Conservation (phyloP, 2,888 invertebrate species). For the Tolmerus cingulatus region DNA sequence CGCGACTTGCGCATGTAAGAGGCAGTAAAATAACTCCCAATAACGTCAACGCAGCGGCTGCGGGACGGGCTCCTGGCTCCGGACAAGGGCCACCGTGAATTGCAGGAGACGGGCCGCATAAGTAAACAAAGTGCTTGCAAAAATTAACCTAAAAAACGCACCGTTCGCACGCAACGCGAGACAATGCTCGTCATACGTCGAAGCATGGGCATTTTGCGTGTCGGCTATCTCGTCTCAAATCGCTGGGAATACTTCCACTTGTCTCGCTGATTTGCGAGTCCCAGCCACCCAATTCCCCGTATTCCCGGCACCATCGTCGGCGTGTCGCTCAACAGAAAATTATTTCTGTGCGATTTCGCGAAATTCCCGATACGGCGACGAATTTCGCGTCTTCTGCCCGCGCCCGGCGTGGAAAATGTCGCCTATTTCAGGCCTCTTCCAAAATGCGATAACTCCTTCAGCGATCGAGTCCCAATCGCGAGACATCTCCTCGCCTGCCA, state of each 20-base stretch:
- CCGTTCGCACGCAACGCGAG: neutral
- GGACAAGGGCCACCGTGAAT: neutral
- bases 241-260: neutral
- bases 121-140: neutral
- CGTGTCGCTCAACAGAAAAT: neutral
- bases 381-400: neutral
- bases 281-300: neutral
- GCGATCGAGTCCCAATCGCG: neutral
- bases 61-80: neutral
- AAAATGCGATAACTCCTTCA: slow-evolving; percentile 2
- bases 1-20: neutral
- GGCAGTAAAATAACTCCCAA: neutral
- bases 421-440: slow-evolving; percentile 4
- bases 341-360: neutral
- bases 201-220: neutral
- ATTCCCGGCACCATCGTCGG: neutral
- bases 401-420: neutral
- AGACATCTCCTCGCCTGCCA: neutral
- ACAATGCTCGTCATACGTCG: neutral
- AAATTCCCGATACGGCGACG: neutral
- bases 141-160: neutral
- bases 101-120: neutral
- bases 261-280: neutral
- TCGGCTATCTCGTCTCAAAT: neutral
- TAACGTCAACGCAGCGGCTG: neutral